Conservation (phyloP, 2,888 invertebrate genomes). For the Drosophila diplacantha region DNA sequence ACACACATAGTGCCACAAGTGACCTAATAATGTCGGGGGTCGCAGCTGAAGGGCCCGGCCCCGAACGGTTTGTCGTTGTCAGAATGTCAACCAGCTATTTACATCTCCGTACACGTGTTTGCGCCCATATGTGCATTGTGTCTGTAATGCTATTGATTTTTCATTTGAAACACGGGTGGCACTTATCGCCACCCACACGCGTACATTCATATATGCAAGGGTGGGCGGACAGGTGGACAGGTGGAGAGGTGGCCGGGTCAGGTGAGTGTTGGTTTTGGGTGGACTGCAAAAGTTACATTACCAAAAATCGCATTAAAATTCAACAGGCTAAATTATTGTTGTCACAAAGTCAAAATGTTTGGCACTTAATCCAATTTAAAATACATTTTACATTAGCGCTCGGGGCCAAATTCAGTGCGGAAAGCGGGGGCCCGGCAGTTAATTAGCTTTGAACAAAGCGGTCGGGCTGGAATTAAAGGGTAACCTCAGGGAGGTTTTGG, state of each 20-base stretch:
- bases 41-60: constrained; percentile 9
- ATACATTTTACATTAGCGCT: constrained; percentile 58
- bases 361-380: constrained; percentile 66
- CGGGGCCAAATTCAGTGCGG: constrained; percentile 35
- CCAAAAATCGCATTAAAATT: constrained; percentile 69
- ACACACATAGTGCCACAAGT: constrained; percentile 21
- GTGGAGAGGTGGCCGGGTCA: constrained; percentile 1
- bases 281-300: constrained; percentile 44
- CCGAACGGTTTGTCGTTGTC: constrained; percentile 35
- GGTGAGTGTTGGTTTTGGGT: constrained; percentile 24
- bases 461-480: constrained; percentile 19
- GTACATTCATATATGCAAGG: not conserved
- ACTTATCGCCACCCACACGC: constrained; percentile 20
- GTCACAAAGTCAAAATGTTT: constrained; percentile 63
- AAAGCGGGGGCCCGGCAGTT: constrained; percentile 13
- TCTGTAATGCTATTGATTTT: constrained; percentile 62
- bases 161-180: constrained; percentile 48
- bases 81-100: constrained; percentile 62
- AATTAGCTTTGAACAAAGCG: constrained; percentile 30
- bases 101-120: constrained; percentile 31
- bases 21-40: constrained; percentile 39
- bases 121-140: constrained; percentile 48
- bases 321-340: constrained; percentile 52
- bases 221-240: not conserved
- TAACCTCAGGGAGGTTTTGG: constrained; percentile 13